Evolutionary conservation across 2,888 invertebrate genomes (phyloP).

Genomic region (Archips crataeganus): DNA sequence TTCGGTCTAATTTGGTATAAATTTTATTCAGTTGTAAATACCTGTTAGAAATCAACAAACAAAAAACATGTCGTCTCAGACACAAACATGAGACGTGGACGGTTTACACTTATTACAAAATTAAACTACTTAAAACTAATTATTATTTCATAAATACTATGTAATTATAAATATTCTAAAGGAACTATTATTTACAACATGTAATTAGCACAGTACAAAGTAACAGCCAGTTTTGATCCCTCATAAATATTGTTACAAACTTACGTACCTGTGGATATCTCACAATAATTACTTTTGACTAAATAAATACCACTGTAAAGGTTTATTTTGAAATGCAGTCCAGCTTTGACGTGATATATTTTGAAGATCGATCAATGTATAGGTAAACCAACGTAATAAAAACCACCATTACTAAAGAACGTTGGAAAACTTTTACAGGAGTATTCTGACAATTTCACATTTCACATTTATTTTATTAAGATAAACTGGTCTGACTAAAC

Average conservation of each 20-base stretch:
- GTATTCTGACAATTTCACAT: no score
- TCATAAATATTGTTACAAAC: not conserved
- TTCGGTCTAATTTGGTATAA: conserved; percentile 2
- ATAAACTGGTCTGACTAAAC: no score
- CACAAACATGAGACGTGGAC: not conserved
- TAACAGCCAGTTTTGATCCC: conserved; percentile 31
- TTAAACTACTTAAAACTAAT: conserved; percentile 30
- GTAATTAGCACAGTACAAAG: conserved; percentile 21
- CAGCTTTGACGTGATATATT: no score
- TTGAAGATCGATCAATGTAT: no score
- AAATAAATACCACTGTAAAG: no score
- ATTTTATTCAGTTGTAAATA: not conserved
- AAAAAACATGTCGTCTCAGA: not conserved
- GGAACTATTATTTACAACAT: conserved; percentile 28
- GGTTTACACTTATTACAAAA: not conserved
- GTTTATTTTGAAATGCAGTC: no score
- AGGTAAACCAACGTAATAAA: no score
- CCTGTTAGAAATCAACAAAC: not conserved
- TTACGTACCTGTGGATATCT: no score
- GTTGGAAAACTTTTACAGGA: no score
- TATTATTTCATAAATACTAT: conserved; percentile 27
- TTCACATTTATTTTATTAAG: no score
- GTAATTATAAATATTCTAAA: conserved; percentile 4
- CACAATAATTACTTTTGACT: no score
- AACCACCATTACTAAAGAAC: no score